These are phyloP conservation scores for Brachionus asplanchnoidis DNA, from an alignment of 1,140 invertebrate genomes.

Conservation along the genomic window DNA sequence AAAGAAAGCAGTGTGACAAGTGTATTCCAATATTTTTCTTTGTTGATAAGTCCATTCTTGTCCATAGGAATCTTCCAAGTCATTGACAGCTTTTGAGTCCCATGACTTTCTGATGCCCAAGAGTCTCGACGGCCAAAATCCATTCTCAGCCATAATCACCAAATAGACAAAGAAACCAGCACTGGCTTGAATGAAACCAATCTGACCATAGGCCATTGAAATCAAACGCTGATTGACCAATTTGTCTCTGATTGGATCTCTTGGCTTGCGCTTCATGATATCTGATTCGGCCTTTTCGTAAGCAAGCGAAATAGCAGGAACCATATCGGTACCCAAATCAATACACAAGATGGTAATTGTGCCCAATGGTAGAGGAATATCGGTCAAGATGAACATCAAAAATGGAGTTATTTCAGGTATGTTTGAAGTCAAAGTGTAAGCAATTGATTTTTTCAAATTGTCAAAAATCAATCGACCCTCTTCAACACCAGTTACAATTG, in stretches of 20 bases:
- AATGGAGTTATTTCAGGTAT: constrained; percentile 99
- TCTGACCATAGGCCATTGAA: constrained; percentile 47
- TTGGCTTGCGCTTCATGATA: constrained; percentile 94
- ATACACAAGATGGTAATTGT: constrained; percentile 99
- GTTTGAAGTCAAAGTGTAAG: constrained; percentile 96
- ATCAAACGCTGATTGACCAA: constrained; percentile 78
- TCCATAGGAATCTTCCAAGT: constrained; percentile 90
- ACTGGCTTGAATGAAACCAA: constrained; percentile 89
- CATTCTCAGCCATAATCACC: constrained; percentile 97
- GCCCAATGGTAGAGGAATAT: constrained; percentile 91
- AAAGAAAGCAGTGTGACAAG: constrained; percentile 97
- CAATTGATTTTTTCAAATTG: constrained; percentile 98
- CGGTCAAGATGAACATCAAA: constrained; percentile 91
- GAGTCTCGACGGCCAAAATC: constrained; percentile 77
- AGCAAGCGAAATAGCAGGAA: constrained; percentile 91
- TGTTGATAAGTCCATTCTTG: constrained; percentile 85
- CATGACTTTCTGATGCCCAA: constrained; percentile 87
- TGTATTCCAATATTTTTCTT: constrained; percentile 89
- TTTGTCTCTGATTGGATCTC: constrained; percentile 85
- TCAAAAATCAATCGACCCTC: constrained; percentile 72
- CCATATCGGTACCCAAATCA: constrained; percentile 99
- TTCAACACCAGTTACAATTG: constrained; percentile 97
- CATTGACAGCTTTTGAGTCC: constrained; percentile 92
- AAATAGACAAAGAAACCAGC: constrained; percentile 99
- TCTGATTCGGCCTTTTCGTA: constrained; percentile 92